Evolutionary conservation across 2,797 vertebrate genomes (phyloP), one percentile per base, ranked within the genome.

Genomic region (Jordanella pulchra): DNA sequence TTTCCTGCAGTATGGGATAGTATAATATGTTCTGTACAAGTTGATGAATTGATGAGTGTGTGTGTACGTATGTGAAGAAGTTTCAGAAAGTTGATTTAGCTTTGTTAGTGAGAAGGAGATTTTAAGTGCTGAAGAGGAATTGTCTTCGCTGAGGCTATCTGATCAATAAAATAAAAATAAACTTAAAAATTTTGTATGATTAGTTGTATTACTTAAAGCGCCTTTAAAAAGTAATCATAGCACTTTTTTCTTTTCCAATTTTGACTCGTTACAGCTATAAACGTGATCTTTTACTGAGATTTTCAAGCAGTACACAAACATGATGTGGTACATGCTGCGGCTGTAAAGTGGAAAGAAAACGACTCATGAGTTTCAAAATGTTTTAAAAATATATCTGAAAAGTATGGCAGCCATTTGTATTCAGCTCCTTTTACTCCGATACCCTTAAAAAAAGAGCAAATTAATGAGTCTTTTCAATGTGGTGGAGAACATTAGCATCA

Each of bases 1-100:
- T 87, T 91, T 87, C 84, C 86, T 90, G 89, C 85, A 79, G 82
- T 85, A 81, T 89, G 81, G 86, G 81, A 85, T 71, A 39, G 53
- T 64, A 72, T 83, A 1, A 2, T 55, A 9, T 75, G 79, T 73
- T 44, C 76, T 72, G 83, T 87, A 53, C 71, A 51, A 69, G 30
- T 71, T 70, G 44, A 72, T 69, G 77, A 80, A 87, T 79, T 48
- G 53, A 61, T 82, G 45, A 66, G 28, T 74, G 70, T 76, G 32
- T 50, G 58, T 79, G 50, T 70, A 54, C 54, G 50, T 81, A 74
- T 80, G 73, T 75, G 70, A 76, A 79, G 64, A 65, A 84, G 71
- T 79, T 76, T 30, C 64, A 66, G 81, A 78, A 84, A 67, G 78
- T 79, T 51, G 78, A 82, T 74, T 80, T 48, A 76, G 72, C 78